A percentile compares a stretch with the other conserved stretches of the same genome.
Evolutionary conservation across 2,113 vertebrate species (phyloP).

Genomic region (Coreoperca whiteheadi): DNA sequence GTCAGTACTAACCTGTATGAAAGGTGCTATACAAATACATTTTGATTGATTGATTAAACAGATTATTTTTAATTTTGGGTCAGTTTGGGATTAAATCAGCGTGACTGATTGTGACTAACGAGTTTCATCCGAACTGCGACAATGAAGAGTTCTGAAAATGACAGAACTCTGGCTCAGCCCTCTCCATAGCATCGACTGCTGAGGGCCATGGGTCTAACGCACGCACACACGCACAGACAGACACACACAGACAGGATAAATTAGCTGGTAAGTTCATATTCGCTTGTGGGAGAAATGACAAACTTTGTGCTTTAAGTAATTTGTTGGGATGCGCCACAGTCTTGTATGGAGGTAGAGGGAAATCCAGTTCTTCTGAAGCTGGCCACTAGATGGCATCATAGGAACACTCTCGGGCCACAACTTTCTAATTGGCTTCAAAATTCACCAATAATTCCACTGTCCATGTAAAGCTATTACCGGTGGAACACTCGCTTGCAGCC

Average conservation of each 20-base stretch:
- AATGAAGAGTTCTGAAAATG: no score
- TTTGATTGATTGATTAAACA: no score
- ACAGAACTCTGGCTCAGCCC: not conserved
- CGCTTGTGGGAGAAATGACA: not conserved
- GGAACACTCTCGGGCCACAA: not conserved
- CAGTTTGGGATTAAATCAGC: no score
- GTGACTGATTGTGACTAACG: no score
- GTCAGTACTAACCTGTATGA: no score
- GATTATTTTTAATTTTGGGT: no score
- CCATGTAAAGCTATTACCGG: not conserved
- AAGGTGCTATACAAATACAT: no score
- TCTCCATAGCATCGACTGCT: not conserved
- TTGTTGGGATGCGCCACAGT: not conserved
- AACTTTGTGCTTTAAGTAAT: not conserved
- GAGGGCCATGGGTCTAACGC: not conserved
- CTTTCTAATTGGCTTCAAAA: not conserved
- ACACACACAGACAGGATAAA: not conserved
- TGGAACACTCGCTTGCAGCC: not conserved
- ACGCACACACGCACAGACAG: no score
- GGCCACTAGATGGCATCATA: slow-evolving; percentile 5
- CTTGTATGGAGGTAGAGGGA: not conserved
- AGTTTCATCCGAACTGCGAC: no score
- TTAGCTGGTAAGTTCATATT: no score
- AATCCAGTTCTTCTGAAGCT: not conserved
- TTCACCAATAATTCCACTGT: not conserved